These are phyloP conservation scores for Silurus aristotelis DNA, from an alignment of 2,797 vertebrate species.

Conservation along the genomic window DNA sequence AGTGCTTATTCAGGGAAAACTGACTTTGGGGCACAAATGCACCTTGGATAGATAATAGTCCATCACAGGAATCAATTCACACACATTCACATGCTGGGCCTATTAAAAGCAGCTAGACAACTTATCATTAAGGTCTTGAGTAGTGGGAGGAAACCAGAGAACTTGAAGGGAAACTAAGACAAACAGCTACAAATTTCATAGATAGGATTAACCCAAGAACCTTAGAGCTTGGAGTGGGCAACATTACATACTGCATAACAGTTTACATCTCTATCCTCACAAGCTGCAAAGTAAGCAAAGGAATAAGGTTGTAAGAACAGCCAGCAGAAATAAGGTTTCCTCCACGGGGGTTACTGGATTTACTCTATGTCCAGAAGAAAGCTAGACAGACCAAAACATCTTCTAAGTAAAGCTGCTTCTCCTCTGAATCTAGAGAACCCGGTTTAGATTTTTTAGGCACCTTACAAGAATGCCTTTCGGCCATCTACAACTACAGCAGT, in stretches of 20 bases:
- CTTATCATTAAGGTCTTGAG: neutral
- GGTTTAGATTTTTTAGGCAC: neutral
- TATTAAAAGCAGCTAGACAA: neutral
- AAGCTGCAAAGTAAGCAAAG: neutral
- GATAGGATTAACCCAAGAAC: neutral
- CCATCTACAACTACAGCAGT: neutral
- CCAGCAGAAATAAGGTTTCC: neutral
- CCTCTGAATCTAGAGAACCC: neutral
- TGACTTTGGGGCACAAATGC: neutral
- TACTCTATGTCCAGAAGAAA: neutral
- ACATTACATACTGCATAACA: neutral
- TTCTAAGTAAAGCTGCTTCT: neutral
- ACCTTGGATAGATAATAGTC: neutral
- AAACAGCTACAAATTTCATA: neutral
- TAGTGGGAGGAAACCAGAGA: neutral
- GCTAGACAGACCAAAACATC: neutral
- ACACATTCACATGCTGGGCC: neutral
- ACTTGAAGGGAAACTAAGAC: neutral
- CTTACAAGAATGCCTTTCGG: neutral
- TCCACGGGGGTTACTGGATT: neutral
- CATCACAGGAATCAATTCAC: neutral
- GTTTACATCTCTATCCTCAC: neutral
- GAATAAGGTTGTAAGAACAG: neutral
- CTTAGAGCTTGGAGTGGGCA: neutral
- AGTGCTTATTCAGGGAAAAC: neutral